These are phyloP conservation scores for Brachymystax lenok DNA, from an alignment of 2,797 vertebrate genomes.

Conservation along the genomic window DNA sequence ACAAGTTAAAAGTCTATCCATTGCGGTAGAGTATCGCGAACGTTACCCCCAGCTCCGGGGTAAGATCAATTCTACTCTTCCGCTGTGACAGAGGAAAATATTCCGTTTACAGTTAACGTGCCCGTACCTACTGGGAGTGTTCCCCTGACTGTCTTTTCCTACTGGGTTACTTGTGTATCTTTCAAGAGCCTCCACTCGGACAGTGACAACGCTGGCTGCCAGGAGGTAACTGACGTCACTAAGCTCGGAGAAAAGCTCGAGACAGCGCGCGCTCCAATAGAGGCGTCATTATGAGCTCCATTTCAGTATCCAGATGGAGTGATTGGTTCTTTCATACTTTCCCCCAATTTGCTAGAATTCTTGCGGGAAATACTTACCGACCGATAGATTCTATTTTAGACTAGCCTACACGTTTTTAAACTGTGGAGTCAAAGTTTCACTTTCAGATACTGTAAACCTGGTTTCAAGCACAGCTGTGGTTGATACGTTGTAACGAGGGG, in stretches of 20 bases:
- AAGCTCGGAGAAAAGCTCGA: constrained; percentile 28
- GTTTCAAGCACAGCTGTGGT: not conserved
- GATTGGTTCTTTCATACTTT: constrained; percentile 2
- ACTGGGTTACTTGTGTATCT: constrained; percentile 38
- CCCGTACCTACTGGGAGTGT: not conserved
- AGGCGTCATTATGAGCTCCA: constrained; percentile 33
- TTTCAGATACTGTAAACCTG: not conserved
- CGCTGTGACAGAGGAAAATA: constrained; percentile 25
- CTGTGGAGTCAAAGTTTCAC: not conserved
- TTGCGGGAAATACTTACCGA: not conserved
- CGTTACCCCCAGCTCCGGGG: constrained; percentile 47
- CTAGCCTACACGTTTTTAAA: not conserved
- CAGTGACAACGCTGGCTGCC: constrained; percentile 48
- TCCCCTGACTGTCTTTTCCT: constrained; percentile 20
- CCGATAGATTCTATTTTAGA: not conserved
- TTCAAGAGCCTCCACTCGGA: constrained; percentile 35
- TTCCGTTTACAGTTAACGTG: constrained; percentile 26
- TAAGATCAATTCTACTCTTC: constrained; percentile 28
- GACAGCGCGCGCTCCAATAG: constrained; percentile 22
- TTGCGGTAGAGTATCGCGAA: constrained; percentile 47
- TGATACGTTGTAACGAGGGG: not conserved
- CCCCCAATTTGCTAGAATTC: not conserved
- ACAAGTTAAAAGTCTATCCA: constrained; percentile 61
- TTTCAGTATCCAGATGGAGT: constrained; percentile 11
- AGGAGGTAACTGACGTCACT: constrained; percentile 59